Evolutionary conservation across 2,797 vertebrate genomes (phyloP), one percentile per base, ranked within the genome.

Genomic region (Corythornis leucogaster): DNA sequence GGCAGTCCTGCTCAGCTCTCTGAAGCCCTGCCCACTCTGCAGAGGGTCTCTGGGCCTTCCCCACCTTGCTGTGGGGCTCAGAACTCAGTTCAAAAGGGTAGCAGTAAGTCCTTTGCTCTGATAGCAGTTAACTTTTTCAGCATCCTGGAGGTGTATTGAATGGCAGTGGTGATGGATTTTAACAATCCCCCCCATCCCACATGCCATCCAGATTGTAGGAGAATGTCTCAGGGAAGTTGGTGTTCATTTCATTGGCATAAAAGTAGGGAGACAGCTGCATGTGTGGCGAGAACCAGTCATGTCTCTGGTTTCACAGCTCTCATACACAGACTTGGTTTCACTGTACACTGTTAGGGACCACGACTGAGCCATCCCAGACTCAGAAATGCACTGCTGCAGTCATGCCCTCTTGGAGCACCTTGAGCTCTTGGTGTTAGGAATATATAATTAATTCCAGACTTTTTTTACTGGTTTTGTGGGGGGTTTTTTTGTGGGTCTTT

Each of bases 11-110:
- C 28, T 51, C 8, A 9, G 25, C 67, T n/a, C 55, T 53, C 46
- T 78, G 0, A 0, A 76, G 83, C 57, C 22, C 35, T 63, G 2
- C 15, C 45, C 0, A 1, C 68, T 86, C 6, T 0, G 43, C 6
- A 70, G 15, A 70, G 38, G 19, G 15, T 83, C 45, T 57, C 53
- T 46, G 42, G 17, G 40, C 10, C 53, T 67, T 67, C 42, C 21
- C 17, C 20, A 25, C 20, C 31, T 51, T 55, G 24, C 31, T 51
- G 15, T 46, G 40, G n/a, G 35, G 24, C 28, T 75, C 33, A 43
- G 31, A 0, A 2, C 17, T 40, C n/a, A 40, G 10, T 57, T 61
- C 58, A 13, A 43, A 68, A 71, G 54, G 15, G 31, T 30, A 70
- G 31, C 22, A 50, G 7, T 51, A 46, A 66, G 48, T 48, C 19